A percentile compares a stretch with the other conserved stretches of the same genome.
Conservation (phyloP, 2,113 vertebrate genomes). For the Saguinus imperator region DNA sequence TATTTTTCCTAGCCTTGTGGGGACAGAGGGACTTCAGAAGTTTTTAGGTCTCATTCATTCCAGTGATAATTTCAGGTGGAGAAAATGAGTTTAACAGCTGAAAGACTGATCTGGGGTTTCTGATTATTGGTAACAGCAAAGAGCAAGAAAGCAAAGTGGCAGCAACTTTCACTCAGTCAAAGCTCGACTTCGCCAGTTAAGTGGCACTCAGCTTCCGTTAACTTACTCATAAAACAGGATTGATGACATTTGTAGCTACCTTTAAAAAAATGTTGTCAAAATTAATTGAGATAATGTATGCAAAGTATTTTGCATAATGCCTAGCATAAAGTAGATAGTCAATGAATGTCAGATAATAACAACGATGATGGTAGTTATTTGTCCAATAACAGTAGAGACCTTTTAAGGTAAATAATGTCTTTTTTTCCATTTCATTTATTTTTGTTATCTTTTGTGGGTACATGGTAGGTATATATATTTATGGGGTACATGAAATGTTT, state of each 20-base stretch:
- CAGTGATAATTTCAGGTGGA: neutral
- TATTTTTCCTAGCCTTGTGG: too few species aligned
- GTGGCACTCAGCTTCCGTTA: neutral
- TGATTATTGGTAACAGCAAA: neutral
- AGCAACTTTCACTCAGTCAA: neutral
- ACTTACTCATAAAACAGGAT: neutral
- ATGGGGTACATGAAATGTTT: too few species aligned
- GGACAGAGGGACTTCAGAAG: neutral
- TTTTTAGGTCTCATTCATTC: neutral
- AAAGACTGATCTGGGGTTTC: neutral
- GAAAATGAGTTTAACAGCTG: neutral
- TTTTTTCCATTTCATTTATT: neutral
- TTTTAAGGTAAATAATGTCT: neutral
- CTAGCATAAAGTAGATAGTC: neutral
- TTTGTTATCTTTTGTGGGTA: neutral
- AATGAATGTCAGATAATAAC: neutral
- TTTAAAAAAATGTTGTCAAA: neutral
- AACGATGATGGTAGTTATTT: neutral
- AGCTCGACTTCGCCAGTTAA: neutral
- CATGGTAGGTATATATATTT: neutral
- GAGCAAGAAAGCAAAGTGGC: neutral
- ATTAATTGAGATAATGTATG: neutral
- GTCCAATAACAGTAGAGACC: neutral
- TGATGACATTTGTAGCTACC: neutral
- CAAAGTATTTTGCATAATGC: neutral